phyloP scores from a whole-genome alignment of 1,140 invertebrate genomes.

The Asbolus verrucosus region DNA sequence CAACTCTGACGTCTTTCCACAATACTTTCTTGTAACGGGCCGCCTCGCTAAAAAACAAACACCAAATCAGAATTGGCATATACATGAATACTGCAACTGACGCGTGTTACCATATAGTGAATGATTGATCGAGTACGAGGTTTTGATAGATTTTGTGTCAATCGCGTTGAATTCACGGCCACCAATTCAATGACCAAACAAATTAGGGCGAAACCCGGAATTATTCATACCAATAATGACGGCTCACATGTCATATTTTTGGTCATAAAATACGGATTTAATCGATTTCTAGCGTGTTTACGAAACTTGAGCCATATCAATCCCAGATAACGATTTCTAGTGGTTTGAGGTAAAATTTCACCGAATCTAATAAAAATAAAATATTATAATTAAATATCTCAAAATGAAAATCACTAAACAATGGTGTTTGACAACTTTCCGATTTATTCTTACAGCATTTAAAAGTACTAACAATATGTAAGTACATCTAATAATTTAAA shows the following conservation, averaged over 20 bases:
- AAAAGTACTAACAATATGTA: too few species aligned
- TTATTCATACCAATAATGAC: constrained; percentile 6
- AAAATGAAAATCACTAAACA: too few species aligned
- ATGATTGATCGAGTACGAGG: constrained; percentile 20
- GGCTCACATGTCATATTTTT: too few species aligned
- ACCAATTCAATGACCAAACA: neutral
- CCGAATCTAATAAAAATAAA: too few species aligned
- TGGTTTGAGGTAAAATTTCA: too few species aligned
- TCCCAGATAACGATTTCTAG: too few species aligned
- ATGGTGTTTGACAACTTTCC: too few species aligned
- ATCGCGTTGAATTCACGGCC: neutral
- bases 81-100: neutral
- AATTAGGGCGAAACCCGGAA: neutral
- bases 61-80: neutral
- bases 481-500: too few species aligned
- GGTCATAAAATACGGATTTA: too few species aligned
- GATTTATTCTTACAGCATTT: too few species aligned
- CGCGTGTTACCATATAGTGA: neutral
- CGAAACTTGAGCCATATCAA: too few species aligned
- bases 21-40: constrained; percentile 86
- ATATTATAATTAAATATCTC: too few species aligned
- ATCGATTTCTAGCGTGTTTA: neutral
- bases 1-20: constrained; percentile 93
- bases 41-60: constrained; percentile 75
- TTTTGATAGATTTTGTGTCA: constrained; percentile 28